Evolutionary conservation across 2,113 vertebrate genomes (phyloP).

Genomic region (Syngnathus typhle): DNA sequence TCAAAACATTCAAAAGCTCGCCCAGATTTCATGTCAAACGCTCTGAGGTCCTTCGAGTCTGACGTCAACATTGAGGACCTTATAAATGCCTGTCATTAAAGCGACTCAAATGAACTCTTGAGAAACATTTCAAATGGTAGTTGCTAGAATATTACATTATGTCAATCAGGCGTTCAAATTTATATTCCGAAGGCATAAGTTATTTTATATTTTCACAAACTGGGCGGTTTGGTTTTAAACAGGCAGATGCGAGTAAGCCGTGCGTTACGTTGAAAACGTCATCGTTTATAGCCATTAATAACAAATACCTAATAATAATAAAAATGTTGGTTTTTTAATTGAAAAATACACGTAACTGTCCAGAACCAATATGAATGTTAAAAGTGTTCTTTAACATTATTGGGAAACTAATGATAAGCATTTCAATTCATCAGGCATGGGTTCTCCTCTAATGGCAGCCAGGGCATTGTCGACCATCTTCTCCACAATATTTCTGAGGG

Average conservation of each 20-base stretch:
- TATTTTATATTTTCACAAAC: too few species aligned
- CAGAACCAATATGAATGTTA: neutral
- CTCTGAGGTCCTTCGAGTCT: constrained; percentile 4
- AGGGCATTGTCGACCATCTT: constrained; percentile 51
- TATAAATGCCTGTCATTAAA: neutral
- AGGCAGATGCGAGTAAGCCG: neutral
- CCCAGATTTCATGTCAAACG: constrained; percentile 26
- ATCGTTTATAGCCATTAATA: too few species aligned
- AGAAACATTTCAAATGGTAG: neutral
- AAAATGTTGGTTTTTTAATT: neutral
- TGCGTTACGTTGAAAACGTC: neutral
- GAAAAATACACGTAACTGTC: neutral
- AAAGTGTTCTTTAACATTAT: neutral
- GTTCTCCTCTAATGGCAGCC: constrained; percentile 46
- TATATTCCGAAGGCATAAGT: too few species aligned
- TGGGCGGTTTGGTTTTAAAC: neutral
- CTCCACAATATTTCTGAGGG: constrained; percentile 28
- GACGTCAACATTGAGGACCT: neutral
- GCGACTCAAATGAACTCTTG: neutral
- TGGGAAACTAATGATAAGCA: neutral
- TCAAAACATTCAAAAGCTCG: neutral
- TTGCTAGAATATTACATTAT: neutral
- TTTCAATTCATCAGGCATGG: constrained; percentile 55
- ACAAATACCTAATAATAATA: neutral
- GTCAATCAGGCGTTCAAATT: neutral